phyloP scores from a whole-genome alignment of 2,797 vertebrate species.

The Malurus leucopterus region DNA sequence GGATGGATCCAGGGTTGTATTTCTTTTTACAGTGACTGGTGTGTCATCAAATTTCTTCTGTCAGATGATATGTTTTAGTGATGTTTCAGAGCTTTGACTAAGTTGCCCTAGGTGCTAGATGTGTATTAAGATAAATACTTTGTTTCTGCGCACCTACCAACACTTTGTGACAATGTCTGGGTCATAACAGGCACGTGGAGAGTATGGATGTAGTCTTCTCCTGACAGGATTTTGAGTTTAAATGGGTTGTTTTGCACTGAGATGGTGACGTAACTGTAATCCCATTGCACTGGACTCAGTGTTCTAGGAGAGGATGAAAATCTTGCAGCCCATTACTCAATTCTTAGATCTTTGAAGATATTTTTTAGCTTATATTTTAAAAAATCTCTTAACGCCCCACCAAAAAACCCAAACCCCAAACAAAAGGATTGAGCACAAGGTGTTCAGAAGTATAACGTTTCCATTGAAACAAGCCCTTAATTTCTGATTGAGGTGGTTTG shows the following conservation, averaged over 20 bases:
- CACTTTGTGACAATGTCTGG: not conserved
- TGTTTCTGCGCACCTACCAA: accelerated
- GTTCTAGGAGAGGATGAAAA: not conserved
- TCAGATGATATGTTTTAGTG: not conserved
- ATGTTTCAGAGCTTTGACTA: not conserved
- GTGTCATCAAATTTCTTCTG: not conserved
- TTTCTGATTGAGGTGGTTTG: not conserved
- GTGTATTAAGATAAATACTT: not conserved
- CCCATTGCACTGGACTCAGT: accelerated
- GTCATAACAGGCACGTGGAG: not conserved
- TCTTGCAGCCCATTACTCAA: not conserved
- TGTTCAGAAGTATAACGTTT: not conserved
- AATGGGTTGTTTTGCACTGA: not conserved
- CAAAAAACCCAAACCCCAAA: not conserved
- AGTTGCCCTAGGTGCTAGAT: not conserved
- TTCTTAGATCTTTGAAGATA: not conserved
- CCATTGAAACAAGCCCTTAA: not conserved
- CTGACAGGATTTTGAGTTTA: not conserved
- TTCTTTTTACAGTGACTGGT: not conserved
- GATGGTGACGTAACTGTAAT: not conserved
- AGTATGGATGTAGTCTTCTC: not conserved
- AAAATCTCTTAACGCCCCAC: not conserved
- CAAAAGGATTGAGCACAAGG: not conserved
- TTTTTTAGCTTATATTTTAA: not conserved
- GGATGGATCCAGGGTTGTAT: not conserved